phyloP scores from a whole-genome alignment of 2,888 invertebrate species.

The Standfussiana lucernea region DNA sequence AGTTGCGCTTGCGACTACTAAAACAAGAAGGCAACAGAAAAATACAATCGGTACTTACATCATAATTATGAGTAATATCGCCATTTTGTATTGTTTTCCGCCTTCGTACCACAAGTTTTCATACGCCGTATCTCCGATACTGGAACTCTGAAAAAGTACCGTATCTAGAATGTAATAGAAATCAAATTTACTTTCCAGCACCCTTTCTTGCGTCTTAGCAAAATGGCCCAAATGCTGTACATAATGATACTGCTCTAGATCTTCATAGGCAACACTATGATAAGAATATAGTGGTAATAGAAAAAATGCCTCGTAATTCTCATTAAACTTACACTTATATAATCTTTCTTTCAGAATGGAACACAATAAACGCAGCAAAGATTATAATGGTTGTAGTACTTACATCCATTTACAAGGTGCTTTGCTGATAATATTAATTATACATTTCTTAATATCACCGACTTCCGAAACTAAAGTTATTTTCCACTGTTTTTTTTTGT shows the following conservation, averaged over 20 bases:
- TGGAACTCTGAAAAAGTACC: conserved; percentile 61
- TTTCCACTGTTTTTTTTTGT: too few relatives aligned
- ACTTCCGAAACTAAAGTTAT: too few relatives aligned
- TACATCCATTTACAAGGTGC: background rate
- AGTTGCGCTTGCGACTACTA: background rate
- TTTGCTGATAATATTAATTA: background rate
- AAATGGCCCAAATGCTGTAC: background rate
- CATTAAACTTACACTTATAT: background rate
- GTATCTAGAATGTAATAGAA: background rate
- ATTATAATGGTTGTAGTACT: background rate
- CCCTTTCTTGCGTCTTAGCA: background rate
- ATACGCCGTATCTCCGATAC: conserved; percentile 66
- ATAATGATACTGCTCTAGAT: background rate
- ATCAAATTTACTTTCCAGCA: background rate
- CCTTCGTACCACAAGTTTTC: conserved; percentile 66
- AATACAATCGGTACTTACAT: conserved; percentile 59
- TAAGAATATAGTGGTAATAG: background rate
- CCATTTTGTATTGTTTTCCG: conserved; percentile 53
- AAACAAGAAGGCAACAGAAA: background rate
- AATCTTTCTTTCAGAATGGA: background rate
- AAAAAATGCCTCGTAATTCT: background rate
- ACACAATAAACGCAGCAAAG: background rate
- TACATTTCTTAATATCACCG: too few relatives aligned
- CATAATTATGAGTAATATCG: conserved; percentile 64
- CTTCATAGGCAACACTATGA: background rate